A percentile compares a stretch with the other conserved stretches of the same genome.
phyloP scores from a whole-genome alignment of 1,140 invertebrate species.

The Conus ventricosus region DNA sequence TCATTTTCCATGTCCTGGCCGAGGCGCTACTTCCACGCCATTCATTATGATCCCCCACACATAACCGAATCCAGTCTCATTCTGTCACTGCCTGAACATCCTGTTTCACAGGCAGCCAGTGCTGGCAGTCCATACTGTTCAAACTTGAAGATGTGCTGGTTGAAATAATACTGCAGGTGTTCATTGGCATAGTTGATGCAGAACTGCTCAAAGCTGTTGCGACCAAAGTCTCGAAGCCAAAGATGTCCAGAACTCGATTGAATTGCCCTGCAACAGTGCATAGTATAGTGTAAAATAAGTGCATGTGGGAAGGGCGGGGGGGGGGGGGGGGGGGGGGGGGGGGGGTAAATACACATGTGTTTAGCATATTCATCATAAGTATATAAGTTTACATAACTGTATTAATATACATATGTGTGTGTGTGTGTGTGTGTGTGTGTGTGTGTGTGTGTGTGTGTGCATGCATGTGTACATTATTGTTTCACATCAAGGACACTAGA shows the following conservation, averaged over 20 bases:
- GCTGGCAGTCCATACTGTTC: conserved; percentile 75
- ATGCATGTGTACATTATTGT: neutral
- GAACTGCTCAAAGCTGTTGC: conserved; percentile 93
- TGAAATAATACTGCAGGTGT: conserved; percentile 97
- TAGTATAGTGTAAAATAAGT: conserved; percentile 34
- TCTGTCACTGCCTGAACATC: no score
- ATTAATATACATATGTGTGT: neutral
- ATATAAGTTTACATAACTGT: no score
- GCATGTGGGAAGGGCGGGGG: no score
- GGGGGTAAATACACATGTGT: no score
- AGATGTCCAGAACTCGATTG: conserved; percentile 96
- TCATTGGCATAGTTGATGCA: conserved; percentile 99
- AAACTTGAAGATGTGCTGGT: conserved; percentile 96
- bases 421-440: conserved; percentile 2
- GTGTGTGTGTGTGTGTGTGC: neutral
- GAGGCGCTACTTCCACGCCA: no score
- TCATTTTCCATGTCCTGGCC: no score
- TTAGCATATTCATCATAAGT: no score
- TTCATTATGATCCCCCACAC: no score
- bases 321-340: no score
- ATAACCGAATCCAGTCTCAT: no score
- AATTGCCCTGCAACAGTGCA: conserved; percentile 81
- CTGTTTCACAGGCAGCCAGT: no score
- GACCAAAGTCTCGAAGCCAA: conserved; percentile 94
- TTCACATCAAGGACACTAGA: no score